Conservation (phyloP, 2,888 invertebrate genomes). For the Epinotia brunnichana region DNA sequence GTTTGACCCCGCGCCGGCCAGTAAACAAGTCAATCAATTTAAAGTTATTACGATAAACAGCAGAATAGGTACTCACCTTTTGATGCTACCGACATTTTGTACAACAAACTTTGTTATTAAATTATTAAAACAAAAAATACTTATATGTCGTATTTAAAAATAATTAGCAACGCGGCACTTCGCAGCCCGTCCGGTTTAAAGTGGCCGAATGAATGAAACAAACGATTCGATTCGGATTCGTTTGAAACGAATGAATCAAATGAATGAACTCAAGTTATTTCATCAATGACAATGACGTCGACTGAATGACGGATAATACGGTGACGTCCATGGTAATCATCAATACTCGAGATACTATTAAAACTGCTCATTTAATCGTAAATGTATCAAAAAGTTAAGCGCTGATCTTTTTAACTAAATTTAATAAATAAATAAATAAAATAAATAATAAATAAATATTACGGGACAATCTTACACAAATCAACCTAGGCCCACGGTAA, state of each 20-base stretch:
- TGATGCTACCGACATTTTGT: constrained; percentile 72
- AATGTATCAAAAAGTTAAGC: not conserved
- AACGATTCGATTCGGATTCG: too few species aligned
- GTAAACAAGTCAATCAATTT: constrained; percentile 24
- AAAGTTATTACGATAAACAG: not conserved
- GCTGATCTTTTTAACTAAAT: not conserved
- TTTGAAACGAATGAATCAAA: constrained; percentile 11
- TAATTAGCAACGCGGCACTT: constrained; percentile 30
- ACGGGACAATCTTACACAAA: too few species aligned
- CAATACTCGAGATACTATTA: constrained; percentile 3
- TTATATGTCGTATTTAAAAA: constrained; percentile 28
- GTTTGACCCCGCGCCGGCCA: constrained; percentile 57
- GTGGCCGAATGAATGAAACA: constrained; percentile 7
- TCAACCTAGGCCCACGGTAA: too few species aligned
- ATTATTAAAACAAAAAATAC: constrained; percentile 7
- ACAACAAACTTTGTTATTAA: constrained; percentile 4
- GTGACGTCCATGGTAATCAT: not conserved
- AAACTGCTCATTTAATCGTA: not conserved
- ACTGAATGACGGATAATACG: constrained; percentile 11
- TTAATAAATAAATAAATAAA: too few species aligned
- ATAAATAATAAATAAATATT: too few species aligned
- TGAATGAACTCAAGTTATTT: not conserved
- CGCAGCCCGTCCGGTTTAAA: not conserved
- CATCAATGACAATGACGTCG: too few species aligned
- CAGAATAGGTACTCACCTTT: constrained; percentile 64